Evolutionary conservation across 1,140 invertebrate species (phyloP), one percentile per base, ranked within the genome.

Genomic region (Wasmannia auropunctata): DNA sequence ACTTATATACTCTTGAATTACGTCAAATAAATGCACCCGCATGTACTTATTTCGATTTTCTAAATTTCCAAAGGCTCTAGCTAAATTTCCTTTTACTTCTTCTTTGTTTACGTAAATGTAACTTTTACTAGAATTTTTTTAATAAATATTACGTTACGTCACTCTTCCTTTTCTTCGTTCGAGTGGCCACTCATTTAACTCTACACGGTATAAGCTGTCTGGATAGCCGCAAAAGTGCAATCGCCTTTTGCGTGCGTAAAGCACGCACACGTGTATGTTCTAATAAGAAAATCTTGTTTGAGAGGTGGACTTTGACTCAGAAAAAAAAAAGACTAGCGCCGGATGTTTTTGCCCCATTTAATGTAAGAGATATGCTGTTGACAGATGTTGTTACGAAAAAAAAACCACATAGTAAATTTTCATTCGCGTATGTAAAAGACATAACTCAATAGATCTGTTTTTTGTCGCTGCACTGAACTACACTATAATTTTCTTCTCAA

Each of bases 211-310:
- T 6, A 25, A 81, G n/a, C 11, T 31, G 77, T 56, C 10, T 43
- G 34, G 49, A 43, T 28, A 70, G 25, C 11, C 67, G 51, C 58
- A 83, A 81, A 72, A 72, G 51, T 70, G 77, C 79, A 83, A 72
- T 58, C 25, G 37, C 37, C 19, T 83, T 46, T 70, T 16, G 7
- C 25, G 25, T 43, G 51, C 34, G 3, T 34, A 8, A 14, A 60
- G 43, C 19, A 28, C 37, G 28, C 19, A 3, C 22, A 7, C 11
- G 14, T 56, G 19, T 43, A 11, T 56, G 31, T 70, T 81, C 34
- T 14, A 81, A 37, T 58, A 51, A 69, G 34, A 56, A 81, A 56
- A 70, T 70, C 34, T 81, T 43, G 19, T 31, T 81, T 58, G 8
- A 70, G 28, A 58, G 16, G n/a, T 16, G 37, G 37, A 81, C 51